phyloP scores from a whole-genome alignment of 2,113 vertebrate genomes.

The Engraulis encrasicolus region DNA sequence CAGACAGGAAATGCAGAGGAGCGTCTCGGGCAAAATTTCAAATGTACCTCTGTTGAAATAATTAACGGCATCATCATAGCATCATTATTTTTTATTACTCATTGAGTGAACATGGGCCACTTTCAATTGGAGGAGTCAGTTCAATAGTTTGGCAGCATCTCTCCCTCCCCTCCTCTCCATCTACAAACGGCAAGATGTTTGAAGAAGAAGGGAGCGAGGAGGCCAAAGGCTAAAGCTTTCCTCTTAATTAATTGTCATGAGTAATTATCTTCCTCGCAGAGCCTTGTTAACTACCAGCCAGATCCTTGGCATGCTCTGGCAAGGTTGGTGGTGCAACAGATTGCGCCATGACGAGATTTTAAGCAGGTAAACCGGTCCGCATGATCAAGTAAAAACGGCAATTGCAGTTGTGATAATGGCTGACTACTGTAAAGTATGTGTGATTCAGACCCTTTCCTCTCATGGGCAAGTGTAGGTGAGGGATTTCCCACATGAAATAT shows the following conservation, averaged over 20 bases:
- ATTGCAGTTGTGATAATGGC: not conserved
- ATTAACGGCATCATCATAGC: not conserved
- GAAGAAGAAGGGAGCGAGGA: not conserved
- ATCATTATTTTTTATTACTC: not conserved
- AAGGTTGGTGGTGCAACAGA: not conserved
- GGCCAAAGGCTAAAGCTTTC: not conserved
- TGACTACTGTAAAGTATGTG: too few species aligned
- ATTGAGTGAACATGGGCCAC: not conserved
- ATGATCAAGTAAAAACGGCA: not conserved
- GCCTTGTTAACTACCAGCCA: not conserved
- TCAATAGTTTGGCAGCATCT: not conserved
- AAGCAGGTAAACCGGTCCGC: not conserved
- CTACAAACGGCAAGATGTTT: not conserved
- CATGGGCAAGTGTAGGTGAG: too few species aligned
- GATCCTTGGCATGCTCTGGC: not conserved
- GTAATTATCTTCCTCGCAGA: conserved; percentile 49
- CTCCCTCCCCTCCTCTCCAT: too few species aligned
- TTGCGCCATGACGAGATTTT: not conserved
- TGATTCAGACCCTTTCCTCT: too few species aligned
- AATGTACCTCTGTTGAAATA: not conserved
- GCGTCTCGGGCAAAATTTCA: not conserved
- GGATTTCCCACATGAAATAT: too few species aligned
- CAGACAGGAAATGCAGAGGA: not conserved
- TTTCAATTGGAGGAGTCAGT: not conserved
- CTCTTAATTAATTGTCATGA: conserved; percentile 38